phyloP scores from a whole-genome alignment of 2,113 vertebrate species.

The Corythornis cristatus region DNA sequence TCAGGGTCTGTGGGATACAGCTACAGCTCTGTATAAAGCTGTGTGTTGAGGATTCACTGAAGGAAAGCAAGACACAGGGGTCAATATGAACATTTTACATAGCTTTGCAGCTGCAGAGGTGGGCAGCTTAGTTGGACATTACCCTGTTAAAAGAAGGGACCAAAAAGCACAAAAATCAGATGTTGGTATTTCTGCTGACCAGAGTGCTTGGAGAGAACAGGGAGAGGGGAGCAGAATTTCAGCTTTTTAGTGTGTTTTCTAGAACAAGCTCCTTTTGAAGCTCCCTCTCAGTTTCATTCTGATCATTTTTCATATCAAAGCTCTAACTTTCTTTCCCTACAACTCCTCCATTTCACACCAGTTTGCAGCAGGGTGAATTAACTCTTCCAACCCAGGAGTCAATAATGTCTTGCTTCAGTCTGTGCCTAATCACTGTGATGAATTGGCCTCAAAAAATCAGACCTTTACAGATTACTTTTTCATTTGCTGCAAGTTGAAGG shows the following conservation, averaged over 20 bases:
- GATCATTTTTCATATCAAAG: slow-evolving; percentile 45
- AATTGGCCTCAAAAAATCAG: slow-evolving; percentile 57
- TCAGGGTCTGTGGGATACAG: not conserved
- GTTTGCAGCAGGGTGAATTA: slow-evolving; percentile 36
- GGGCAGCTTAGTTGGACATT: not conserved
- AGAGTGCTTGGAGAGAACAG: not conserved
- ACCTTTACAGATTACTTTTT: slow-evolving; percentile 65
- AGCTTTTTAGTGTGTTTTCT: slow-evolving; percentile 10
- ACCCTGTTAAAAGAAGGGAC: not conserved
- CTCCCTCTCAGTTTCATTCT: slow-evolving; percentile 34
- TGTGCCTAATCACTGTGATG: slow-evolving; percentile 45
- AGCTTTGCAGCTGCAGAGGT: not conserved
- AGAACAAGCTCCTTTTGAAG: slow-evolving; percentile 47
- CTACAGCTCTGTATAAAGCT: not conserved
- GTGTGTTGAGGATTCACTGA: not conserved
- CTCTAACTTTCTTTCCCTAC: slow-evolving; percentile 29
- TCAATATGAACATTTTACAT: fast-evolving
- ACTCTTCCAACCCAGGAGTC: slow-evolving; percentile 51
- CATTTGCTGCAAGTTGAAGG: slow-evolving; percentile 36
- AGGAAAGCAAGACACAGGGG: not conserved
- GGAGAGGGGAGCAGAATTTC: not conserved
- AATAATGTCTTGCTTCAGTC: slow-evolving; percentile 28
- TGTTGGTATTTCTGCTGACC: not conserved
- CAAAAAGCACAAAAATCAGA: not conserved
- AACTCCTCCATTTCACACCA: slow-evolving; percentile 22